These are phyloP conservation scores for Halcyon smyrnensis DNA, from an alignment of 2,797 vertebrate genomes.

Conservation along the genomic window DNA sequence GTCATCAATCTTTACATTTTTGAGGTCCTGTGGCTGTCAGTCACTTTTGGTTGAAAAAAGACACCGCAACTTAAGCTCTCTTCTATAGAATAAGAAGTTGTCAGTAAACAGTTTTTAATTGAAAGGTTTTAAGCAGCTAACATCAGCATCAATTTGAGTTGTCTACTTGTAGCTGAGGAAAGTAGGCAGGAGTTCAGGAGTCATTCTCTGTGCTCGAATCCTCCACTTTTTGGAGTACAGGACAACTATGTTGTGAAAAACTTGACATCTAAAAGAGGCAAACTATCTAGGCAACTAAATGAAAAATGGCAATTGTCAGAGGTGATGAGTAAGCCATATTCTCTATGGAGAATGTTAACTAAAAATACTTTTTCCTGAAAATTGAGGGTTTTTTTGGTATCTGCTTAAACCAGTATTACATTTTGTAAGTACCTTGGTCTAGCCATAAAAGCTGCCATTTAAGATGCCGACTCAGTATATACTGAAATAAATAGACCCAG, in stretches of 20 bases:
- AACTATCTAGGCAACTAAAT: not conserved
- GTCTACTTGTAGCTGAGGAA: not conserved
- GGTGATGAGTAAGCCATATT: not conserved
- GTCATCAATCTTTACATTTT: not conserved
- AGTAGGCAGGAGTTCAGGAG: not conserved
- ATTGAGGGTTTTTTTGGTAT: not conserved
- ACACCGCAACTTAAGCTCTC: not conserved
- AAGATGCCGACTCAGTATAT: not conserved
- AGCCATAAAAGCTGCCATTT: not conserved
- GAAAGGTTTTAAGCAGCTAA: not conserved
- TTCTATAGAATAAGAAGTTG: not conserved
- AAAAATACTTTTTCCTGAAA: not conserved
- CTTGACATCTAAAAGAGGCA: not conserved
- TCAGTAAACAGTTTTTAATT: not conserved
- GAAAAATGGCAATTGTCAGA: not conserved
- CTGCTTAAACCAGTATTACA: not conserved
- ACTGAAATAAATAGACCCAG: not conserved
- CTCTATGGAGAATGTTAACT: not conserved
- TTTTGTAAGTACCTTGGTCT: not conserved
- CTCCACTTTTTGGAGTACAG: not conserved
- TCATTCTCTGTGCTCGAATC: not conserved
- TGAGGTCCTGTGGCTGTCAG: not conserved
- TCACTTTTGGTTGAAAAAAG: not conserved
- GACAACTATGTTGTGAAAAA: not conserved
- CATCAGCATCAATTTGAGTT: not conserved